Percentiles rank a stretch among this genome's conserved stretches.
phyloP scores from a whole-genome alignment of 2,888 invertebrate genomes.

The Phasia obesa region DNA sequence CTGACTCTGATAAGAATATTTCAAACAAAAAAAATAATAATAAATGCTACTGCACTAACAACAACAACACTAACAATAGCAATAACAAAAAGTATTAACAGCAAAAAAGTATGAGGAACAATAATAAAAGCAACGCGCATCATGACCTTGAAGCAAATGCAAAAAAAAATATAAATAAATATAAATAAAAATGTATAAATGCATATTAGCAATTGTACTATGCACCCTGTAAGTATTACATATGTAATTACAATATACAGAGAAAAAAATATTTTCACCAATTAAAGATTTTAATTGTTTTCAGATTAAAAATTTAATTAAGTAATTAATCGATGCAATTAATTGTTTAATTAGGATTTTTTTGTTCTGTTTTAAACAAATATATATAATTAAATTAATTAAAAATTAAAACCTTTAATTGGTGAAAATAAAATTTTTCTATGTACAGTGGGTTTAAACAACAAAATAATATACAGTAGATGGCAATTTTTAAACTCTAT shows the following conservation, averaged over 20 bases:
- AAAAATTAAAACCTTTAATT: too few species aligned
- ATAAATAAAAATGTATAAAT: slow-evolving; percentile 31
- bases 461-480: too few species aligned
- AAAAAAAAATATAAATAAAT: slow-evolving; percentile 48
- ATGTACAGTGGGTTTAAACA: too few species aligned
- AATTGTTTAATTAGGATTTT: too few species aligned
- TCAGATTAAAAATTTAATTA: too few species aligned
- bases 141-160: slow-evolving; percentile 67
- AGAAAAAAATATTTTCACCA: too few species aligned
- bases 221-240: slow-evolving; percentile 15
- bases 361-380: too few species aligned
- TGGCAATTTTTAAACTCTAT: too few species aligned
- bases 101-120: slow-evolving; percentile 51
- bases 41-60: slow-evolving; percentile 2
- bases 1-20: slow-evolving; percentile 59
- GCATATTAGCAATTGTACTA: slow-evolving; percentile 20
- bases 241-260: neutral
- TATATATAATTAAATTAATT: too few species aligned
- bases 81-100: slow-evolving; percentile 9
- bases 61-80: slow-evolving; percentile 27
- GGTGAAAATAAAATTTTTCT: too few species aligned
- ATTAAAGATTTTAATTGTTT: too few species aligned
- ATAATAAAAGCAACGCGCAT: slow-evolving; percentile 65
- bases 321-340: too few species aligned
- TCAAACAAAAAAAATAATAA: slow-evolving; percentile 3